A percentile compares a stretch with the other conserved stretches of the same genome.
These are phyloP conservation scores for Euclidia mi DNA, from an alignment of 2,888 invertebrate genomes.

Conservation along the genomic window DNA sequence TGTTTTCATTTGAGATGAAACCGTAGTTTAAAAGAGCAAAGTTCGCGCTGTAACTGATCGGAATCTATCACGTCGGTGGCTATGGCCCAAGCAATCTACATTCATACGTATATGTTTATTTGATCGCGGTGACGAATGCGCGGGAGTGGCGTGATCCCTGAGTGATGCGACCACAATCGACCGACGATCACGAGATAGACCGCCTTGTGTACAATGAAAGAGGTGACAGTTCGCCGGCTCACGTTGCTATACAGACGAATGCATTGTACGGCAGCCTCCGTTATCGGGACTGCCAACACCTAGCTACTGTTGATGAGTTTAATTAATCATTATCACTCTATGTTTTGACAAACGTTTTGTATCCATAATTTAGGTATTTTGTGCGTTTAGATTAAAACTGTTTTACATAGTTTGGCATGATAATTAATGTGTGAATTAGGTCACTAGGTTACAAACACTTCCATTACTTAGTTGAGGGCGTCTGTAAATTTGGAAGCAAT, in stretches of 20 bases:
- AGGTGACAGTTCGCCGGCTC: conserved; percentile 40
- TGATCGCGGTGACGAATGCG: conserved; percentile 31
- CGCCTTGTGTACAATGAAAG: conserved; percentile 45
- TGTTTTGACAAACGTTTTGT: too few relatives aligned
- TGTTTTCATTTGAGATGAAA: too few relatives aligned
- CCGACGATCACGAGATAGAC: conserved; percentile 44
- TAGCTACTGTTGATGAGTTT: neutral
- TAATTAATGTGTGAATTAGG: too few relatives aligned
- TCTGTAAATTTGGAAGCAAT: too few relatives aligned
- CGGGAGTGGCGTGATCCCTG: conserved; percentile 64
- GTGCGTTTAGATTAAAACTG: too few relatives aligned
- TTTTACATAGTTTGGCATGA: too few relatives aligned
- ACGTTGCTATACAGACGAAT: conserved; percentile 21
- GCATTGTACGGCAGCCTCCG: conserved; percentile 24
- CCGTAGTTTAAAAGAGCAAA: neutral
- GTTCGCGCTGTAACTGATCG: neutral
- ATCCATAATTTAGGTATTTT: too few relatives aligned
- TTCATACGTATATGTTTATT: conserved; percentile 16
- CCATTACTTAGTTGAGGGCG: too few relatives aligned
- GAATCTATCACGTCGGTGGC: neutral
- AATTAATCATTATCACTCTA: too few relatives aligned
- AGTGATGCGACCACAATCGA: conserved; percentile 53
- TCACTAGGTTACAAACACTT: too few relatives aligned
- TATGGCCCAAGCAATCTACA: neutral
- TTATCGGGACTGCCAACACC: conserved; percentile 24